phyloP scores from a whole-genome alignment of 2,113 vertebrate genomes.

The Charina bottae region DNA sequence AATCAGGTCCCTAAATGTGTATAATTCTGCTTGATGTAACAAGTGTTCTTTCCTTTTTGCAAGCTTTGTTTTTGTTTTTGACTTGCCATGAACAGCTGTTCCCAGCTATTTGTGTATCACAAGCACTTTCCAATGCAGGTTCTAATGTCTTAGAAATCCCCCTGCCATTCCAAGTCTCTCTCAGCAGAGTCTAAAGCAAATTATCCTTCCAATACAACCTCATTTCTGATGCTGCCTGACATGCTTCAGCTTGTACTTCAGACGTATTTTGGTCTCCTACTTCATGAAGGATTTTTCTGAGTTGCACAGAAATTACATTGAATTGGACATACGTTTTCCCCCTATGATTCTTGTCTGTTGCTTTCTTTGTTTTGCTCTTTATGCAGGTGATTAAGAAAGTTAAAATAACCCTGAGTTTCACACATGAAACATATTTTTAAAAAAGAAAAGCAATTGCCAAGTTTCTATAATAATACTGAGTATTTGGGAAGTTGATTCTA shows the following conservation, averaged over 20 bases:
- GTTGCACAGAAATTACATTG: accelerated
- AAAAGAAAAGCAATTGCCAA: neutral
- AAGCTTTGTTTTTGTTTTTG: slow-evolving; percentile 27
- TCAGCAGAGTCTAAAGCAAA: neutral
- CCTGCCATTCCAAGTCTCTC: slow-evolving; percentile 8
- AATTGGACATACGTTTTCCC: slow-evolving; percentile 23
- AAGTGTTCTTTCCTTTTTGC: neutral
- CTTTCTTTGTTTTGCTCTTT: slow-evolving; percentile 9
- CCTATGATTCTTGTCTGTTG: slow-evolving; percentile 14
- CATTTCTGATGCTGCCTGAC: neutral
- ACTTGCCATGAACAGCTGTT: slow-evolving; percentile 15
- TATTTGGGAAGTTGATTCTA: neutral
- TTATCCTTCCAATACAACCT: neutral
- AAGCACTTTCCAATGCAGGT: slow-evolving; percentile 4
- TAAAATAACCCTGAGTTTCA: neutral
- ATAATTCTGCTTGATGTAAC: neutral
- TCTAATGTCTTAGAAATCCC: slow-evolving; percentile 18
- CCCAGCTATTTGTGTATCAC: slow-evolving; percentile 10
- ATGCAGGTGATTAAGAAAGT: neutral
- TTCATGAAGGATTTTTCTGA: neutral
- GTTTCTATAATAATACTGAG: neutral
- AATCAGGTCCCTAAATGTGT: neutral
- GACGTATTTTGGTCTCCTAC: neutral
- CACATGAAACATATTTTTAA: neutral
- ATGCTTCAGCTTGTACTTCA: slow-evolving; percentile 11